Conservation (phyloP, 1,140 invertebrate genomes). For the Himalopsyche phryganea region DNA sequence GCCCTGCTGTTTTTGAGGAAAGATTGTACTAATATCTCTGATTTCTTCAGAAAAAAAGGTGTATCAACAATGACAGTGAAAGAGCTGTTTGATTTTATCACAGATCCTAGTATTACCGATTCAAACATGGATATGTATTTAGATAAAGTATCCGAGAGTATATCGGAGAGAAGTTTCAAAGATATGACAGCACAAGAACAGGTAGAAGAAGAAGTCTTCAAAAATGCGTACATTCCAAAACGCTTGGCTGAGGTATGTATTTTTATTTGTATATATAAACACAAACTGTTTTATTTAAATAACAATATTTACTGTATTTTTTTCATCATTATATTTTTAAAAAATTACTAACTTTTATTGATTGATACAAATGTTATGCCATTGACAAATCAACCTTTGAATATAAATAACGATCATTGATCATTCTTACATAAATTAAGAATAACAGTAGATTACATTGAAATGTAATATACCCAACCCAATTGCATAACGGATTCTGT, state of each 20-base stretch:
- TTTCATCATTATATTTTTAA: background rate
- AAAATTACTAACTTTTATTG: background rate
- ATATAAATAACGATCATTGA: too few species aligned
- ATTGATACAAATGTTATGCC: background rate
- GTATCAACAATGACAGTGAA: slow-evolving; percentile 88
- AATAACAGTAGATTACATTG: too few species aligned
- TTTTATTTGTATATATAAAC: slow-evolving; percentile 10
- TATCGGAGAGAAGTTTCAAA: slow-evolving; percentile 56
- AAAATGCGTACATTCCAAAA: slow-evolving; percentile 91
- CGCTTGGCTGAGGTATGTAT: slow-evolving; percentile 77
- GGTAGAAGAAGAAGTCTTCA: slow-evolving; percentile 88
- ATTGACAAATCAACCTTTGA: too few species aligned
- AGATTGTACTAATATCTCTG: slow-evolving; percentile 90
- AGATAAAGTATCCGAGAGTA: slow-evolving; percentile 66
- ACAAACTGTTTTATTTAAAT: too few species aligned
- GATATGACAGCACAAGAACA: slow-evolving; percentile 66
- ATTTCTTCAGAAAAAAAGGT: slow-evolving; percentile 87
- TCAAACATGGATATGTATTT: slow-evolving; percentile 80
- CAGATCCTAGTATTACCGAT: slow-evolving; percentile 79
- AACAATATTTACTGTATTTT: background rate
- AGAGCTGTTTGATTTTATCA: slow-evolving; percentile 94
- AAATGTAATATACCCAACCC: too few species aligned
- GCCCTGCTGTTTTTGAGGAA: slow-evolving; percentile 91
- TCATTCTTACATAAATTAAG: too few species aligned
- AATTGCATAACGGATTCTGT: too few species aligned